These are phyloP conservation scores for Scaptomyza polygonia DNA, from an alignment of 2,888 invertebrate species.

Conservation along the genomic window DNA sequence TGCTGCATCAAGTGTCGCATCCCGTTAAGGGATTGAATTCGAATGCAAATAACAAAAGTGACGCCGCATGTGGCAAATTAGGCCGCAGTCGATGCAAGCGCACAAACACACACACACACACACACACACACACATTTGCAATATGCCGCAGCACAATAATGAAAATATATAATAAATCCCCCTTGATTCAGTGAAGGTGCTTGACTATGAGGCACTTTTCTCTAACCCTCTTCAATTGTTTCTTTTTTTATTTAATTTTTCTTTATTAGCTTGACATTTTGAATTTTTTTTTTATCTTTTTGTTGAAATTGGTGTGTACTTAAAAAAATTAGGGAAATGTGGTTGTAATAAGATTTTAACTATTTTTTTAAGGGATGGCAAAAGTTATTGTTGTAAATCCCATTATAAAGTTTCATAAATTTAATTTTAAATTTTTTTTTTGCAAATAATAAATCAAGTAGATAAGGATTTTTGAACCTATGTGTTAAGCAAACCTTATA, in stretches of 20 bases:
- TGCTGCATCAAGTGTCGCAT: slow-evolving; percentile 60
- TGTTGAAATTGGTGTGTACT: not conserved
- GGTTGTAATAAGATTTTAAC: not conserved
- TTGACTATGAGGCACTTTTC: not conserved
- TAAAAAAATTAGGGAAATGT: not conserved
- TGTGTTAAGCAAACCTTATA: too few species aligned
- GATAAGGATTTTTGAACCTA: too few species aligned
- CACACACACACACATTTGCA: slow-evolving; percentile 16
- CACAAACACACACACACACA: slow-evolving; percentile 17
- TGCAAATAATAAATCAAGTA: too few species aligned
- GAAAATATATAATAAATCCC: slow-evolving; percentile 1
- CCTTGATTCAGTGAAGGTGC: not conserved
- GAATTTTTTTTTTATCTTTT: not conserved
- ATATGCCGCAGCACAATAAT: slow-evolving; percentile 1
- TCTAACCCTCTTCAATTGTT: slow-evolving; percentile 1
- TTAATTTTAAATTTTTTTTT: too few species aligned
- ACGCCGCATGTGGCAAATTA: slow-evolving; percentile 78
- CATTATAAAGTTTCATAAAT: too few species aligned
- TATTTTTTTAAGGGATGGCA: not conserved
- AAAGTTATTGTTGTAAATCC: not conserved
- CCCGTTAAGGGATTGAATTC: slow-evolving; percentile 47
- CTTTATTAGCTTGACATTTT: slow-evolving; percentile 2
- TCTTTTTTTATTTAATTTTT: not conserved
- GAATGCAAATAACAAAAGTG: slow-evolving; percentile 57
- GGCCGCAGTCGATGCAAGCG: slow-evolving; percentile 49